Base-by-base conservation (phyloP, 2,888 invertebrate genomes). In the Uloborus plumipes region DNA sequence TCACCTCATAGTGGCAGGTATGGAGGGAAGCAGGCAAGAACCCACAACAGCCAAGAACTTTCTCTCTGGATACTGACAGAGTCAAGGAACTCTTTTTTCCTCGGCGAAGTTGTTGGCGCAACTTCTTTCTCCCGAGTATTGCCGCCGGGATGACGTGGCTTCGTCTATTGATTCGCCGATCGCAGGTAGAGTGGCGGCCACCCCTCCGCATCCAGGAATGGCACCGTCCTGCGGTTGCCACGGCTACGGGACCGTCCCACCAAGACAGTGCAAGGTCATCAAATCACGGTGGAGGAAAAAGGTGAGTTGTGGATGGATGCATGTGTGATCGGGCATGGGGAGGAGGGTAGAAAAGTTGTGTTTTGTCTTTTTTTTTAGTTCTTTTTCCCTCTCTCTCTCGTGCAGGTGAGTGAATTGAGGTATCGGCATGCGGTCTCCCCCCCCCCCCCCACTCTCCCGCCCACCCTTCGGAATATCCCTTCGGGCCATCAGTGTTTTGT, bases 221-320 rank as follows among this genome's bases (percentile, higher is more conserved):
- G 81, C 55, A 50, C 59, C 51, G 51, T 55, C 65, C 81, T 66
- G 61, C 61, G 39, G 81, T 82, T 82, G 81, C 81, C 71, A 82
- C 71, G 81, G 81, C 65, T 59, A 82, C 81, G 74, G 66, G 81
- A 76, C 75, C 81, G 81, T 82, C 81, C 81, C 81, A 82, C 81
- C 80, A 69, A 80, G 79, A 73, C 72, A 73, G 66, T 67, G 51
- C 77, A 80, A 81, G 74, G 80, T 74, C 74, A 74, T 58, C 74
- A 49, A 81, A 81, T 70, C 69, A 58, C 65, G 70, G 74, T 31
- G 72, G 50, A 31, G 62, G 62, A 58, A 39, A 55, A 59, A 65
- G 71, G 39, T 39, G 39, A 39, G 39, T 39, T 65, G 65, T n/a
- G 47, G 39, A 49, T 31, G 50, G 22, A 49, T 62, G 75, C 26